Conservation (phyloP, 1,140 invertebrate genomes). For the Oryzaephilus surinamensis region DNA sequence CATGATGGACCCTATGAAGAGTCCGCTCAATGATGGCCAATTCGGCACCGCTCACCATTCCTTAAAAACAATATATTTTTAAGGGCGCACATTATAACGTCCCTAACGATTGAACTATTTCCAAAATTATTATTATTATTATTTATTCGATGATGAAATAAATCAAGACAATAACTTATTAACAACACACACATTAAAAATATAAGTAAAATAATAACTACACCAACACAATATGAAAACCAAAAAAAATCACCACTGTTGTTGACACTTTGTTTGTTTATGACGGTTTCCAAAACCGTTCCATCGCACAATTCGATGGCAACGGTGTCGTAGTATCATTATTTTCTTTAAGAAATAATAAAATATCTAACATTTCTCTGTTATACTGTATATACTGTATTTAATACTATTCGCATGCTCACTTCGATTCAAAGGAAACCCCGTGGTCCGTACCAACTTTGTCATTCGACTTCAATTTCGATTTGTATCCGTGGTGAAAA, state of each 20-base stretch:
- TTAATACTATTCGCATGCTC: slow-evolving; percentile 17
- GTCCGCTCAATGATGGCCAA: slow-evolving; percentile 16
- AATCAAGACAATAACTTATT: slow-evolving; percentile 3
- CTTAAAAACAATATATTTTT: slow-evolving; percentile 1
- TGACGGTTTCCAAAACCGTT: slow-evolving; percentile 13
- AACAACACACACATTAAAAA: no score
- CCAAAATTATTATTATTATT: neutral
- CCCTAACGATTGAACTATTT: slow-evolving; percentile 2
- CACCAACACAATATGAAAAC: slow-evolving; percentile 1
- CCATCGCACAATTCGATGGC: slow-evolving; percentile 10
- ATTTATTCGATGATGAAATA: slow-evolving; percentile 1
- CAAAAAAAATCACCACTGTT: slow-evolving; percentile 6
- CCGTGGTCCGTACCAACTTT: slow-evolving; percentile 23
- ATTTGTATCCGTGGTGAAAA: slow-evolving; percentile 30
- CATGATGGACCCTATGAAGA: slow-evolving; percentile 16
- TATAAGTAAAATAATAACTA: no score
- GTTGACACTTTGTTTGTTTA: slow-evolving; percentile 14
- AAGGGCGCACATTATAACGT: slow-evolving; percentile 10
- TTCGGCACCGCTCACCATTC: slow-evolving; percentile 12
- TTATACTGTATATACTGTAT: neutral
- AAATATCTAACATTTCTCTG: slow-evolving; percentile 3
- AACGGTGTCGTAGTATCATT: slow-evolving; percentile 13
- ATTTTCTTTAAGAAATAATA: slow-evolving; percentile 9
- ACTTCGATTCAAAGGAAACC: no score
- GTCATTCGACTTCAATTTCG: slow-evolving; percentile 28